Conservation (phyloP, 2,888 invertebrate genomes). For the Syritta pipiens region DNA sequence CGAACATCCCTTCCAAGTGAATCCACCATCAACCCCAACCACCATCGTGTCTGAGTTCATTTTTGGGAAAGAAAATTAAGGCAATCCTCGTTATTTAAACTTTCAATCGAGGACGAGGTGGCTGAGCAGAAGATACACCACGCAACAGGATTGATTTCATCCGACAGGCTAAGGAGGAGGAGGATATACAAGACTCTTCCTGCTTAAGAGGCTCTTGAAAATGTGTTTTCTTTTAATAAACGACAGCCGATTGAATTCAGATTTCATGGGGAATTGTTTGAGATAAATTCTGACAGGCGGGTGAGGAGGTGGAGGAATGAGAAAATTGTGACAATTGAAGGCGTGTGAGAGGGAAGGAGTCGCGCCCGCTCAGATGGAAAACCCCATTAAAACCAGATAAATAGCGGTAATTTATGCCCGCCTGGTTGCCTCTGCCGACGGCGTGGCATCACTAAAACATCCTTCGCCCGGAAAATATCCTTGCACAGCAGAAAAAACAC, state of each 20-base stretch:
- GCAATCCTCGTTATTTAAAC: constrained; percentile 25
- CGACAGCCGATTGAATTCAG: constrained; percentile 15
- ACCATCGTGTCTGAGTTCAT: neutral
- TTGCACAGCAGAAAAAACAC: constrained; percentile 4
- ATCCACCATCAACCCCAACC: no score
- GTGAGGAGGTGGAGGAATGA: no score
- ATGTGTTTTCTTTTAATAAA: constrained; percentile 17
- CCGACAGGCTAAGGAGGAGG: neutral
- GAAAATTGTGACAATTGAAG: no score
- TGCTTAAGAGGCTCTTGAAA: no score
- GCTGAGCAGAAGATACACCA: neutral
- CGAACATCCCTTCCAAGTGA: neutral
- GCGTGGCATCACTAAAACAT: constrained; percentile 25
- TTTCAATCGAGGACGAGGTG: constrained; percentile 4
- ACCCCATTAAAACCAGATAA: constrained; percentile 45
- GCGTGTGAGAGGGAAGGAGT: no score
- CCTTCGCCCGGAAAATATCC: no score
- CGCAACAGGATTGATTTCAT: constrained; percentile 26
- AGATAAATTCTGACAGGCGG: neutral
- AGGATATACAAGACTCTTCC: no score
- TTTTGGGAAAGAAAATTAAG: constrained; percentile 26
- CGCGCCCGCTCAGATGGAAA: no score
- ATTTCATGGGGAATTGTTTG: constrained; percentile 17
- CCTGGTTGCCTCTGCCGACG: no score
- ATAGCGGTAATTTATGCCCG: constrained; percentile 53